Evolutionary conservation across 2,888 invertebrate species (phyloP), one percentile per base, ranked within the genome.

Genomic region (Conops quadrifasciatus): DNA sequence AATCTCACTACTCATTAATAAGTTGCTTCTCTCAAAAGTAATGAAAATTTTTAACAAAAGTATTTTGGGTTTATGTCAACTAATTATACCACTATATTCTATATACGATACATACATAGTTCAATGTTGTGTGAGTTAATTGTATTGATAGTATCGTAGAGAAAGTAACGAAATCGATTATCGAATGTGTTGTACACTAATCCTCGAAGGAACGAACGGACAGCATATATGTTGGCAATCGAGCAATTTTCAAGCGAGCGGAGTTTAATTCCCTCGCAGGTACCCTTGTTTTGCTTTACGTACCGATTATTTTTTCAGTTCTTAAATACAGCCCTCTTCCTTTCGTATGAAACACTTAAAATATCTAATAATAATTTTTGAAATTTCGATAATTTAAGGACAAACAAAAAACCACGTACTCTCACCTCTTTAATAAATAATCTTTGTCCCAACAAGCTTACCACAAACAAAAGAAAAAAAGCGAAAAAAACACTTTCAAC

Each of bases 201-300:
- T 36, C 36, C 36, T 4, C 36, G 36, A 36, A 36, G 36, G 36
- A 36, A 36, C 36, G 58, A 80, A 80, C 79, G 83, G 84, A 85
- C 85, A 85, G 85, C 85, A 85, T 85, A 85, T 85, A 85, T 86
- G 86, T 86, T 85, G 86, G 85, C 85, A 85, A 86, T 86, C 85
- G 85, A 85, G 85, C 85, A 85, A 84, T 80, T 80, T 76, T 68
- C 30, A 36, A 36, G 36, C 30, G 71, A 59, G n/a, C 56, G 36
- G 63, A 24, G n/a, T 36, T 45, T 71, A 45, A 53, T n/a, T 60
- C 47, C 28, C 16, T 11, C 45, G 43, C 58, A 69, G 36, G 36
- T 36, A 36, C 9, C 36, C 47, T 59, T 68, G 24, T 47, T 67
- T 58, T 49, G 62, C 70, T 65, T 72, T 70, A 56, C 56, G 60